These are phyloP conservation scores for Pteria penguin DNA, from an alignment of 2,888 invertebrate species.

Conservation along the genomic window DNA sequence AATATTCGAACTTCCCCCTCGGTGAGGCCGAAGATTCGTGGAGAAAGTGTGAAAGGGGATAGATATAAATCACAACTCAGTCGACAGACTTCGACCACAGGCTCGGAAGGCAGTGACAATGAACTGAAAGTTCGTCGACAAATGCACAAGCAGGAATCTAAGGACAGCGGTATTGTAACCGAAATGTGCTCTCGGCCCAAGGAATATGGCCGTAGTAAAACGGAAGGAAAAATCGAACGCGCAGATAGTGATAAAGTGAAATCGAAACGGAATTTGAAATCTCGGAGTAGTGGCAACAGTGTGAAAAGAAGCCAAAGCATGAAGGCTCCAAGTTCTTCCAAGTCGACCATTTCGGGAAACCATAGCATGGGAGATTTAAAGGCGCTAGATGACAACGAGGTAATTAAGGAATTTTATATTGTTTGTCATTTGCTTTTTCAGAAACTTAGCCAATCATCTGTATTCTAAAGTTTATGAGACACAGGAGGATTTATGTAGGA, in stretches of 20 bases:
- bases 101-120: conserved; percentile 32
- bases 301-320: conserved; percentile 28
- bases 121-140: conserved; percentile 54
- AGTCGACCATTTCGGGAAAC: background rate
- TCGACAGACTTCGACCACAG: conserved; percentile 43
- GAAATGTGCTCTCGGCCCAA: conserved; percentile 52
- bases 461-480: conserved; percentile 97
- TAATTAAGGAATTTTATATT: conserved; percentile 25
- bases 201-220: conserved; percentile 31
- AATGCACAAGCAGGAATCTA: conserved; percentile 62
- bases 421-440: conserved; percentile 55
- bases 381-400: conserved; percentile 54
- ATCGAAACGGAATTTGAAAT: conserved; percentile 27
- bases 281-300: conserved; percentile 26
- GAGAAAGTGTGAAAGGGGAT: conserved; percentile 8
- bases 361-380: background rate
- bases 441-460: conserved; percentile 82
- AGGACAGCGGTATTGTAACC: conserved; percentile 63
- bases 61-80: background rate
- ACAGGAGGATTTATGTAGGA: conserved; percentile 96
- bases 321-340: conserved; percentile 3
- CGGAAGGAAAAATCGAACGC: conserved; percentile 45
- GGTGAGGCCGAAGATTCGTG: background rate
- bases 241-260: conserved; percentile 51
- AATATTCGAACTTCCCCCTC: background rate